These are phyloP conservation scores for Drosophila lacertosa DNA, from an alignment of 1,140 invertebrate genomes.

Conservation along the genomic window DNA sequence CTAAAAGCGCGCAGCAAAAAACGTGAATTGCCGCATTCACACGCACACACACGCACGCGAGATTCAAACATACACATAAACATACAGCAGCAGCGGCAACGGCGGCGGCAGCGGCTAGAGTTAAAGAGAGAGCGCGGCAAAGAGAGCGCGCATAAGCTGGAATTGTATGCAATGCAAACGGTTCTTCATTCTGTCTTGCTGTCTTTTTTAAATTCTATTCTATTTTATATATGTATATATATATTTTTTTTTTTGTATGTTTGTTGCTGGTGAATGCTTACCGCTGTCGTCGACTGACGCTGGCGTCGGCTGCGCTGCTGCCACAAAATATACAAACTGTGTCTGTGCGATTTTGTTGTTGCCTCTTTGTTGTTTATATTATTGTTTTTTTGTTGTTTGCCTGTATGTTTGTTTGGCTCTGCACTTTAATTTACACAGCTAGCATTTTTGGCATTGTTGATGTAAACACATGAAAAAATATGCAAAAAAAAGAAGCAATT, in stretches of 20 bases:
- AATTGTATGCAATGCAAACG: constrained; percentile 35
- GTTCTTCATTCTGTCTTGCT: constrained; percentile 7
- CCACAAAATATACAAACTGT: background rate
- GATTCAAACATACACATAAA: constrained; percentile 18
- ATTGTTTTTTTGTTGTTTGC: constrained; percentile 4
- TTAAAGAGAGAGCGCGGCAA: background rate
- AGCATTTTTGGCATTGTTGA: constrained; percentile 19
- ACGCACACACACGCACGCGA: background rate
- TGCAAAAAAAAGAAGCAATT: constrained; percentile 38
- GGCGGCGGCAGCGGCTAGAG: constrained; percentile 3
- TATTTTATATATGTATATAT: background rate
- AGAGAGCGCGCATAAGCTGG: constrained; percentile 18
- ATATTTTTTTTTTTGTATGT: constrained; percentile 12
- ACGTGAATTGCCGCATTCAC: constrained; percentile 39
- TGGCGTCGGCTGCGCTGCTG: constrained; percentile 12
- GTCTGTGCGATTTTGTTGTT: constrained; percentile 18
- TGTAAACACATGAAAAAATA: constrained; percentile 58
- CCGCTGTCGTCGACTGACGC: constrained; percentile 29
- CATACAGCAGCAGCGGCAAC: background rate
- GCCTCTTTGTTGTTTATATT: constrained; percentile 28
- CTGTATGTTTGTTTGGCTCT: constrained; percentile 4
- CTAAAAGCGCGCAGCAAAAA: constrained; percentile 47
- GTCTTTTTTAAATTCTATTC: constrained; percentile 23
- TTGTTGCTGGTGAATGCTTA: constrained; percentile 26
- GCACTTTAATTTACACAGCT: constrained; percentile 23